Percentiles rank a stretch among this genome's conserved stretches.
Evolutionary conservation across 1,140 invertebrate genomes (phyloP).

Genomic region (Eupristina koningsbergeri): DNA sequence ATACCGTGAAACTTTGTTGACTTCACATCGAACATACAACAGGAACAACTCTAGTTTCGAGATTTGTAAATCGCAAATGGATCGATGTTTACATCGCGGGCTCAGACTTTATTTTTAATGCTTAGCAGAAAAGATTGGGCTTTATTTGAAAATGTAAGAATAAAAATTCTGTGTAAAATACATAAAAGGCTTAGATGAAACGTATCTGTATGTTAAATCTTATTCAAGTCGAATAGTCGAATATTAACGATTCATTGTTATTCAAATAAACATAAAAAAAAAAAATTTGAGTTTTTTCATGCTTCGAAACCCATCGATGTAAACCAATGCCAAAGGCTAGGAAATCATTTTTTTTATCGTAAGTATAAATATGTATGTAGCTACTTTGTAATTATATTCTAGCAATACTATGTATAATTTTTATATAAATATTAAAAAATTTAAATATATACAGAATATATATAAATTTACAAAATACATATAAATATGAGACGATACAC

Average conservation of each 20-base stretch:
- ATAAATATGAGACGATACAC: constrained; percentile 39
- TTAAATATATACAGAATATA: constrained; percentile 41
- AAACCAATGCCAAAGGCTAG: constrained; percentile 53
- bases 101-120: background rate
- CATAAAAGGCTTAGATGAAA: background rate
- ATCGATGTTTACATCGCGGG: constrained; percentile 43
- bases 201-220: background rate
- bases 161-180: constrained; percentile 23
- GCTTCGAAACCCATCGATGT: constrained; percentile 48
- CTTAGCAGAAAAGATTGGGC: background rate
- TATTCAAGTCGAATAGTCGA: background rate
- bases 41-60: constrained; percentile 33
- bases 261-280: constrained; percentile 3
- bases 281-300: constrained; percentile 24
- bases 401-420: constrained; percentile 57
- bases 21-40: constrained; percentile 22
- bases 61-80: constrained; percentile 47
- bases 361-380: constrained; percentile 62
- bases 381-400: constrained; percentile 60
- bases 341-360: constrained; percentile 50
- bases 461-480: constrained; percentile 30
- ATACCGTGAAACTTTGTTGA: constrained; percentile 7
- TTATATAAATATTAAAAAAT: constrained; percentile 55
- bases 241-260: constrained; percentile 7
- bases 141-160: constrained; percentile 24